Evolutionary conservation across 2,888 invertebrate genomes (phyloP).

Genomic region (Tridacna gigas): DNA sequence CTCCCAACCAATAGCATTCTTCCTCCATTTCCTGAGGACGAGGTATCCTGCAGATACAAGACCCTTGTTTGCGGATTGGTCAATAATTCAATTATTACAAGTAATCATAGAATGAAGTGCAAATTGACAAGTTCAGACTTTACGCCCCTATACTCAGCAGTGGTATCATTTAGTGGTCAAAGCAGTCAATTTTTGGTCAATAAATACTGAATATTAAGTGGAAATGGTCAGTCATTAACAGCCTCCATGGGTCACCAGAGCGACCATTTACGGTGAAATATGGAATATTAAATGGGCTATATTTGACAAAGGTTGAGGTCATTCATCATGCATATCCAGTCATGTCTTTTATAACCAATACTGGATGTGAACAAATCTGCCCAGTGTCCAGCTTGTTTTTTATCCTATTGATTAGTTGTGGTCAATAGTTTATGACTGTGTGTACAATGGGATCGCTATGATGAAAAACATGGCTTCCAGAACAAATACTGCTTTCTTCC

Average conservation of each 20-base stretch:
- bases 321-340: constrained; percentile 21
- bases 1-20: background rate
- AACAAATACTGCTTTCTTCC: too few species aligned
- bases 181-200: constrained; percentile 26
- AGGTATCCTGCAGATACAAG: constrained; percentile 20
- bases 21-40: constrained; percentile 23
- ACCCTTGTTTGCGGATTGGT: constrained; percentile 26
- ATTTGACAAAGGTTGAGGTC: constrained; percentile 15
- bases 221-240: constrained; percentile 24
- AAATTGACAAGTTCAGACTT: constrained; percentile 24
- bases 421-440: constrained; percentile 51
- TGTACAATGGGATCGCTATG: constrained; percentile 21
- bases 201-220: constrained; percentile 26
- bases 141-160: constrained; percentile 21
- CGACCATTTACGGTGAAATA: constrained; percentile 26
- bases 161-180: constrained; percentile 17
- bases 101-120: constrained; percentile 20
- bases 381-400: constrained; percentile 28
- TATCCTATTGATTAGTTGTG: constrained; percentile 25
- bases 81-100: constrained; percentile 21
- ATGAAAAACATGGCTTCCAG: constrained; percentile 1
- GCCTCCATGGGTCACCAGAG: constrained; percentile 8
- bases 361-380: constrained; percentile 5
- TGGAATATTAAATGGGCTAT: constrained; percentile 30
- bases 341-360: constrained; percentile 23